Conservation (phyloP, 2,888 invertebrate species). For the Ormyrus rosae region DNA sequence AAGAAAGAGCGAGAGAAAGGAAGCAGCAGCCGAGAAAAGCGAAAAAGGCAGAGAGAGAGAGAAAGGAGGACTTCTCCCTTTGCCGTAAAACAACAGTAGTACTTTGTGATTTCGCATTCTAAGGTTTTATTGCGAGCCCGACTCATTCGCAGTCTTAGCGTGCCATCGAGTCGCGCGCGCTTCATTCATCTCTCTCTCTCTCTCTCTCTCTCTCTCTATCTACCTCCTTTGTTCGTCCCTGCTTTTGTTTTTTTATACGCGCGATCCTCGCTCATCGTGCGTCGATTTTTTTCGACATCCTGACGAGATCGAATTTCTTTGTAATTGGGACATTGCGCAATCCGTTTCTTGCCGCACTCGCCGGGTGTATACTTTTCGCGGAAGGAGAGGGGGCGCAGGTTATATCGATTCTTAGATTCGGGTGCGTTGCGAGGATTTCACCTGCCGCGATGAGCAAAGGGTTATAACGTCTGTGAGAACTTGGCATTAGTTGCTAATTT, state of each 20-base stretch:
- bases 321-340: slow-evolving; percentile 39
- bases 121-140: slow-evolving; percentile 44
- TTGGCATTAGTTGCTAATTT: too few species aligned
- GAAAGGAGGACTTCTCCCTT: slow-evolving; percentile 18
- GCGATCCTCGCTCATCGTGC: neutral
- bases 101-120: slow-evolving; percentile 48
- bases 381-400: slow-evolving; percentile 1
- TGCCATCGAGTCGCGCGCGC: neutral
- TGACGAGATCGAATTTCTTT: slow-evolving; percentile 14
- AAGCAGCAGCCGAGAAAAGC: neutral
- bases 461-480: too few species aligned
- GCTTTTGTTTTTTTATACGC: neutral
- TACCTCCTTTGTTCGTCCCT: neutral
- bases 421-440: neutral
- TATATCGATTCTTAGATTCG: slow-evolving; percentile 24
- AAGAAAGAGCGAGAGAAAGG: slow-evolving; percentile 6
- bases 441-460: too few species aligned
- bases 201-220: neutral
- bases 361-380: neutral
- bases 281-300: neutral
- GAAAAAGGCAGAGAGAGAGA: neutral
- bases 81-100: slow-evolving; percentile 47
- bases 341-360: slow-evolving; percentile 3
- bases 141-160: slow-evolving; percentile 2
- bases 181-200: neutral